Percentiles rank a stretch among this genome's conserved stretches.
Evolutionary conservation across 53 echinoderm and acorn worm species (phyloP).

Genomic region (Arbacia lixula): DNA sequence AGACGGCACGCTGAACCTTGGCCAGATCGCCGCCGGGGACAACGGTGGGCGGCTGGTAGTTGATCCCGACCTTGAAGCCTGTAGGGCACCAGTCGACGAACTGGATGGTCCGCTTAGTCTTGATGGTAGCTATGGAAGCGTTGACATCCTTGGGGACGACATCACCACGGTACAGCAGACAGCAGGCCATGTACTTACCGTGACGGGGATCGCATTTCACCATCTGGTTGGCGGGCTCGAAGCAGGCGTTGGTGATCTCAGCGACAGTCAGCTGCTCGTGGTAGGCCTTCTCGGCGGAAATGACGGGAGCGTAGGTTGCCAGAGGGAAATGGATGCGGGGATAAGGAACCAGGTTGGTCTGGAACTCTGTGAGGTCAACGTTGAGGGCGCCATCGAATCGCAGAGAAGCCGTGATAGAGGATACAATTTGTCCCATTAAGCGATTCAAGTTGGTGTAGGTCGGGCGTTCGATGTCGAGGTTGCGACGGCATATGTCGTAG

Average conservation of each 20-base stretch:
- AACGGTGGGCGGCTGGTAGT: conserved; percentile 99
- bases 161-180: conserved; percentile 83
- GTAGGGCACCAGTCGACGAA: conserved; percentile 94
- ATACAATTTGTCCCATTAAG: conserved; percentile 54
- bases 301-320: conserved; percentile 85
- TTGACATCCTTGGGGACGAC: conserved; percentile 87
- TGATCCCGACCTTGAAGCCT: conserved; percentile 94
- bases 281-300: conserved; percentile 89
- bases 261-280: conserved; percentile 82
- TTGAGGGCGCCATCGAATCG: conserved; percentile 58
- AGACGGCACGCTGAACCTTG: conserved; percentile 98
- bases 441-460: conserved; percentile 74
- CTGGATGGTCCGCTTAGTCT: conserved; percentile 83
- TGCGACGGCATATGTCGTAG: conserved; percentile 90
- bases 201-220: conserved; percentile 89
- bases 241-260: conserved; percentile 86
- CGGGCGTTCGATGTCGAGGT: conserved; percentile 78
- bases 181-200: conserved; percentile 90
- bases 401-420: conserved; percentile 60
- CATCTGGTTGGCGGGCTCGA: conserved; percentile 89
- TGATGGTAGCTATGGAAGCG: conserved; percentile 78
- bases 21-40: conserved; percentile 99
- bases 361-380: conserved; percentile 58
- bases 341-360: conserved; percentile 49
- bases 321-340: too few relatives aligned